phyloP scores from a whole-genome alignment of 2,113 vertebrate genomes.

The Pitta sordida region DNA sequence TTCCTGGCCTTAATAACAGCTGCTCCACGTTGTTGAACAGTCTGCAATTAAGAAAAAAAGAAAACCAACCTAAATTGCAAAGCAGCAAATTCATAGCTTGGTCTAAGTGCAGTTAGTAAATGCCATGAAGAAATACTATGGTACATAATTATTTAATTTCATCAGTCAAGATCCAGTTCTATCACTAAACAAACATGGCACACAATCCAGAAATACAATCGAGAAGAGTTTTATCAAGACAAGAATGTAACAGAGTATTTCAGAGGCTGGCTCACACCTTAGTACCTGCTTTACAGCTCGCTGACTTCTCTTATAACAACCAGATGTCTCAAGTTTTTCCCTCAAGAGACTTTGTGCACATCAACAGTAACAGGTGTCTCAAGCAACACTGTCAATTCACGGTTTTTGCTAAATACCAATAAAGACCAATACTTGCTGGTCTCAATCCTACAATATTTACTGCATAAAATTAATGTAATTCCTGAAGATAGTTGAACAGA shows the following conservation, averaged over 20 bases:
- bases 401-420: not conserved
- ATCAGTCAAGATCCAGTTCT: not conserved
- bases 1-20: constrained; percentile 95
- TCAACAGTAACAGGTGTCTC: not conserved
- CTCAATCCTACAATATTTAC: not conserved
- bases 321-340: not conserved
- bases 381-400: not conserved
- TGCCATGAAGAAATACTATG: accelerated
- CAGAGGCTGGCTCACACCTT: not conserved
- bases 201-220: not conserved
- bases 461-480: not conserved
- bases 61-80: not conserved
- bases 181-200: not conserved
- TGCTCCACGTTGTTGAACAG: constrained; percentile 92
- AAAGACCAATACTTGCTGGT: not conserved
- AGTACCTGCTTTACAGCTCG: not conserved
- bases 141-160: not conserved
- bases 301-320: not conserved
- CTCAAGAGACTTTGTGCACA: not conserved
- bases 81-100: not conserved
- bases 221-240: not conserved
- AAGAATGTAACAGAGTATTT: not conserved
- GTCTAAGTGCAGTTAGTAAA: not conserved
- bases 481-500: not conserved
- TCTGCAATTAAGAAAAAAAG: constrained; percentile 68